phyloP scores from a whole-genome alignment of 1,140 invertebrate genomes.

The Papilio xuthus region DNA sequence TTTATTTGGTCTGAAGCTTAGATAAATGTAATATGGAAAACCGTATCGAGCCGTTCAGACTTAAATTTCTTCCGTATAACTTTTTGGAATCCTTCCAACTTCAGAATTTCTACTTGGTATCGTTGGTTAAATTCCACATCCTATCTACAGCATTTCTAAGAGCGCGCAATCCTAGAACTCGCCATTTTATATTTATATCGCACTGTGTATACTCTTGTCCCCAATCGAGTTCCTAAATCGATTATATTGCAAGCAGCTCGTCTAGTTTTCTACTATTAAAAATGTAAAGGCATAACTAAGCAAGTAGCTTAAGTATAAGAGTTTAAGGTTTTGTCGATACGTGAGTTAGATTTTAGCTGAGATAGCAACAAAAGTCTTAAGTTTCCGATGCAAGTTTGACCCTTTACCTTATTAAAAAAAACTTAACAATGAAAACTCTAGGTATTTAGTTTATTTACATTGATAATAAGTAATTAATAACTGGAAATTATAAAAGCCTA shows the following conservation, averaged over 20 bases:
- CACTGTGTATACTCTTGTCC: background rate
- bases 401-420: no score
- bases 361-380: background rate
- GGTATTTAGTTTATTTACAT: no score
- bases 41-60: background rate
- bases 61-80: background rate
- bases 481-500: background rate
- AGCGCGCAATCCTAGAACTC: background rate
- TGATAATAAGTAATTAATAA: background rate
- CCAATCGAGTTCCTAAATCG: background rate
- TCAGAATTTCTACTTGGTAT: background rate
- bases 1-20: background rate
- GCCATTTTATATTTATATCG: background rate
- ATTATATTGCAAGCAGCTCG: background rate
- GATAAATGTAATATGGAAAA: no score
- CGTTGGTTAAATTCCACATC: background rate
- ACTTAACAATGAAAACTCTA: no score
- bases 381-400: no score
- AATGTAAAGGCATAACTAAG: background rate
- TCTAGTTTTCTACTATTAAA: background rate
- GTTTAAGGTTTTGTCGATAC: background rate
- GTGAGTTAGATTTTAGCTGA: background rate
- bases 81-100: background rate
- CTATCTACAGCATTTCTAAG: background rate
- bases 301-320: background rate